A percentile compares a stretch with the other conserved stretches of the same genome.
phyloP scores from a whole-genome alignment of 2,113 vertebrate species.

The Herpetotheres cachinnans region DNA sequence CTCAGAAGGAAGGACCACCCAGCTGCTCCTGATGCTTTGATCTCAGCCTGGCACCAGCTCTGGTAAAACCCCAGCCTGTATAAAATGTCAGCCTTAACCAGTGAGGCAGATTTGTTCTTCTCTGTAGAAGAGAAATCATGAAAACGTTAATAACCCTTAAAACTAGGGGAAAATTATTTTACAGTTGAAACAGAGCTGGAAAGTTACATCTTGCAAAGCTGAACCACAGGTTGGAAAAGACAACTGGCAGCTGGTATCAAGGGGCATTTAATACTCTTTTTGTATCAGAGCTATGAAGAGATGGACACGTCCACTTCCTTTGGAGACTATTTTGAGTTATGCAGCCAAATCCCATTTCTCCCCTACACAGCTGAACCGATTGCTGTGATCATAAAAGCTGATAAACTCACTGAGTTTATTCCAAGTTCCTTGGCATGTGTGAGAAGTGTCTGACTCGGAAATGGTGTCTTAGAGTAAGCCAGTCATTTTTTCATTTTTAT shows the following conservation, averaged over 20 bases:
- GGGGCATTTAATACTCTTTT: neutral
- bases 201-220: neutral
- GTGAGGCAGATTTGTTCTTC: neutral
- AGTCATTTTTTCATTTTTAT: neutral
- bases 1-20: neutral
- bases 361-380: neutral
- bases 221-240: neutral
- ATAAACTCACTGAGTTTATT: neutral
- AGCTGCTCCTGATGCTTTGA: neutral
- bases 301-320: neutral
- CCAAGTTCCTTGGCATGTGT: neutral
- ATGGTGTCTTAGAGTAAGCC: neutral
- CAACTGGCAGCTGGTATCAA: neutral
- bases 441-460: neutral
- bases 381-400: neutral
- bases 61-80: neutral
- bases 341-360: neutral
- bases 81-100: neutral
- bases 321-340: neutral
- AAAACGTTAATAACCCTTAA: neutral
- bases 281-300: neutral
- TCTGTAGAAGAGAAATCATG: neutral
- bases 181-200: neutral
- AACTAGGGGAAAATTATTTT: neutral
- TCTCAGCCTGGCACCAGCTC: neutral